Evolutionary conservation across 2,888 invertebrate species (phyloP).

Genomic region (Acholoe squamosa): DNA sequence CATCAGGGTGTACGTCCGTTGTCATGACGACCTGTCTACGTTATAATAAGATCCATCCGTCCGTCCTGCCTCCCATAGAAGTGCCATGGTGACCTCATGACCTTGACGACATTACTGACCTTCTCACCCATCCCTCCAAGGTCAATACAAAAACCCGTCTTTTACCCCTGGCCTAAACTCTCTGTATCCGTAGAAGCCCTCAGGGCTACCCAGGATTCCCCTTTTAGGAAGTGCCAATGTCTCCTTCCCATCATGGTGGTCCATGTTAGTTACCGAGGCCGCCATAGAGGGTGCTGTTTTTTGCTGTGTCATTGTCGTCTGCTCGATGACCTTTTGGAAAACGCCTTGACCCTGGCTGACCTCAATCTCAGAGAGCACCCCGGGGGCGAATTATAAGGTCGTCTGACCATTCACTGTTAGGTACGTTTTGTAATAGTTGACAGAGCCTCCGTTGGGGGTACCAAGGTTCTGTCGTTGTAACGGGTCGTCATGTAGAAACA

Average conservation of each 20-base stretch:
- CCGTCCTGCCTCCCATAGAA: not conserved
- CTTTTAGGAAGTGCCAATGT: not conserved
- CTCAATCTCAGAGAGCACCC: not conserved
- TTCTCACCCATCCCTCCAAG: not conserved
- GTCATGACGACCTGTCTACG: not conserved
- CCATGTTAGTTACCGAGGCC: constrained; percentile 17
- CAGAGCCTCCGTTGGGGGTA: not conserved
- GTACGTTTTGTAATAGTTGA: not conserved
- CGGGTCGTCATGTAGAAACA: not conserved
- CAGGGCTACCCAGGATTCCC: not conserved
- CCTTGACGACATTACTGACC: not conserved
- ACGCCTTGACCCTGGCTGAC: not conserved
- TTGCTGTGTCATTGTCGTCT: constrained; percentile 1
- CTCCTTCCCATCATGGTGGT: not conserved
- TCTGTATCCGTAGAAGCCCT: not conserved
- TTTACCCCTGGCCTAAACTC: not conserved
- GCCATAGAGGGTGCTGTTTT: constrained; percentile 2
- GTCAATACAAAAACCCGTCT: not conserved
- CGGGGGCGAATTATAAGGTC: not conserved
- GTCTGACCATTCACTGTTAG: constrained; percentile 15
- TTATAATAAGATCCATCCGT: not conserved
- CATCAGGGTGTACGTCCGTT: not conserved
- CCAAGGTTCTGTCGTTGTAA: not conserved
- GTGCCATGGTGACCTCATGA: not conserved
- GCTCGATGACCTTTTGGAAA: not conserved